Conservation (phyloP, 2,797 vertebrate species). For the Orientallactaga sibirica region DNA sequence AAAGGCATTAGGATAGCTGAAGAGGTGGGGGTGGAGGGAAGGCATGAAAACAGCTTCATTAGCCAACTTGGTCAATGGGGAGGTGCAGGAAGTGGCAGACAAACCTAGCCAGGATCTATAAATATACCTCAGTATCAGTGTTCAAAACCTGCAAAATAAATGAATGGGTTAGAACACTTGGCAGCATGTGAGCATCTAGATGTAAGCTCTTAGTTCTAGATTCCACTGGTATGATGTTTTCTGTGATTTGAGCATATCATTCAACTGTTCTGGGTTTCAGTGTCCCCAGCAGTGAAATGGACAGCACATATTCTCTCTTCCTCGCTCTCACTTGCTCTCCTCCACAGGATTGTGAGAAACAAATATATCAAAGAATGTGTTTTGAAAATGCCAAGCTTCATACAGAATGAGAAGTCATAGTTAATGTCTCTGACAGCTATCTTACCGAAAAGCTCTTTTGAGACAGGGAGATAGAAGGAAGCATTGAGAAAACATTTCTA, state of each 20-base stretch:
- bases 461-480: constrained; percentile 40
- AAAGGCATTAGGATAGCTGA: constrained; percentile 76
- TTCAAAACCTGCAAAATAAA: constrained; percentile 68
- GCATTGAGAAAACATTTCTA: constrained; percentile 31
- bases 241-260: constrained; percentile 9
- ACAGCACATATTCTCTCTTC: not conserved
- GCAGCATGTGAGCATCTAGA: not conserved
- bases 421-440: constrained; percentile 13
- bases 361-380: constrained; percentile 18
- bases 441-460: constrained; percentile 56
- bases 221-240: not conserved
- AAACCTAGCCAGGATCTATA: constrained; percentile 71
- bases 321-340: not conserved
- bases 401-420: not conserved
- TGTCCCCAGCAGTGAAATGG: not conserved
- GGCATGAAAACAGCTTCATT: constrained; percentile 72
- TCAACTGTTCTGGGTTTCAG: not conserved
- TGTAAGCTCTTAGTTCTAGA: constrained; percentile 14
- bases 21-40: constrained; percentile 49
- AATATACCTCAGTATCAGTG: constrained; percentile 56
- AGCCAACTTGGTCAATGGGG: constrained; percentile 78
- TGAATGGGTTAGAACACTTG: constrained; percentile 60
- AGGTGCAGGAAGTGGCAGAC: constrained; percentile 76
- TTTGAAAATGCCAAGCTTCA: constrained; percentile 14
- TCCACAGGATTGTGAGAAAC: constrained; percentile 33